phyloP scores from a whole-genome alignment of 2,113 vertebrate genomes.

The Balaenoptera acutorostrata region DNA sequence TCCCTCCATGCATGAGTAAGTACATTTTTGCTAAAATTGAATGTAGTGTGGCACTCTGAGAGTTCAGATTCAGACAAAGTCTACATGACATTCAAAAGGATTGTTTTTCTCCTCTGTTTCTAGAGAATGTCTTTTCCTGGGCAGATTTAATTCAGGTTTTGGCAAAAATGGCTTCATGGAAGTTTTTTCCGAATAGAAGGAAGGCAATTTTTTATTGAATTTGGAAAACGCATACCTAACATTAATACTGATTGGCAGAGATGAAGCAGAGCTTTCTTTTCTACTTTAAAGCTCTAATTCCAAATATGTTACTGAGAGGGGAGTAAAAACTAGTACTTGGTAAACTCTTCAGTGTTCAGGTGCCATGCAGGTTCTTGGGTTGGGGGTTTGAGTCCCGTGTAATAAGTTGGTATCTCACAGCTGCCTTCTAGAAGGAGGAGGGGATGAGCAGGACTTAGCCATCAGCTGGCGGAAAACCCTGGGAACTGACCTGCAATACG shows the following conservation, averaged over 20 bases:
- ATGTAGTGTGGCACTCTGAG: neutral
- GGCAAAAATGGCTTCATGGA: conserved; percentile 34
- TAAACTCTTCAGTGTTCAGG: neutral
- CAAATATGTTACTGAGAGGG: neutral
- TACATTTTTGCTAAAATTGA: conserved; percentile 15
- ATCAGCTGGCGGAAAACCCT: neutral
- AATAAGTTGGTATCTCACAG: neutral
- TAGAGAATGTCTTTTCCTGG: conserved; percentile 24
- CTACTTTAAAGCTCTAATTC: conserved; percentile 48
- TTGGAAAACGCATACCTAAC: conserved; percentile 41
- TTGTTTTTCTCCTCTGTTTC: conserved; percentile 47
- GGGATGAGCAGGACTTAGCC: neutral
- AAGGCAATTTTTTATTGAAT: conserved; percentile 43
- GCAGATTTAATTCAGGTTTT: conserved; percentile 45
- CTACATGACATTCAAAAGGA: neutral
- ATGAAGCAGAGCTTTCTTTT: neutral
- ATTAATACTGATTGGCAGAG: conserved; percentile 32
- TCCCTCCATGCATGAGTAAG: neutral
- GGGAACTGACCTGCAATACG: neutral
- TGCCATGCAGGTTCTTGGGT: neutral
- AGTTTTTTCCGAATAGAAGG: conserved; percentile 24
- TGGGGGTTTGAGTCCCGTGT: neutral
- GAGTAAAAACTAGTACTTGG: neutral
- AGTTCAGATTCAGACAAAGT: conserved; percentile 10
- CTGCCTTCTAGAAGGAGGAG: neutral